phyloP scores from a whole-genome alignment of 2,113 vertebrate genomes.

The Lucifuga dentata region DNA sequence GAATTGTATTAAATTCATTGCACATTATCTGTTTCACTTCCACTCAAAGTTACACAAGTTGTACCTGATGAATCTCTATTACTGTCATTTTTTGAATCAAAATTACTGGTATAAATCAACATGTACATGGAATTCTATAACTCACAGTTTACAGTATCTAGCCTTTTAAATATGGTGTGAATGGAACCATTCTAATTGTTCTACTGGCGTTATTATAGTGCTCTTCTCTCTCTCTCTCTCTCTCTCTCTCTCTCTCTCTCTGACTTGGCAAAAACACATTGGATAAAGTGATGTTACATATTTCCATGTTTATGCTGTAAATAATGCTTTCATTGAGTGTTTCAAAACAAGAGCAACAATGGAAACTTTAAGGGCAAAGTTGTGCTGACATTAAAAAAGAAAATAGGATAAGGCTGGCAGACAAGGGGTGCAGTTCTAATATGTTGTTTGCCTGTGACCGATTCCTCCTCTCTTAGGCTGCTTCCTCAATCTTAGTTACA shows the following conservation, averaged over 20 bases:
- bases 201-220: conserved; percentile 16
- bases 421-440: not conserved
- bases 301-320: conserved; percentile 59
- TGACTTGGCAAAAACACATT: too few species aligned
- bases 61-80: conserved; percentile 10
- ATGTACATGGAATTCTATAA: conserved; percentile 24
- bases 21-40: conserved; percentile 25
- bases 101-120: conserved; percentile 47
- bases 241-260: too few species aligned
- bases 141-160: conserved; percentile 39
- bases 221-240: conserved; percentile 35
- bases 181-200: conserved; percentile 1
- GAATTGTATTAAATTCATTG: conserved; percentile 27
- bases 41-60: conserved; percentile 33
- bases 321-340: conserved; percentile 57
- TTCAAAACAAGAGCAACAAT: conserved; percentile 30
- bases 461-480: not conserved
- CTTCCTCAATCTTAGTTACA: not conserved
- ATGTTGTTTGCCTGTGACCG: not conserved
- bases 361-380: not conserved
- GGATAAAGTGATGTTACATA: conserved; percentile 29
- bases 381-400: not conserved
- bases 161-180: conserved; percentile 19
- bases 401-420: not conserved
- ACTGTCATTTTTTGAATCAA: conserved; percentile 37